These are phyloP conservation scores for Laupala kohalensis DNA, from an alignment of 1,140 invertebrate genomes.

Conservation along the genomic window DNA sequence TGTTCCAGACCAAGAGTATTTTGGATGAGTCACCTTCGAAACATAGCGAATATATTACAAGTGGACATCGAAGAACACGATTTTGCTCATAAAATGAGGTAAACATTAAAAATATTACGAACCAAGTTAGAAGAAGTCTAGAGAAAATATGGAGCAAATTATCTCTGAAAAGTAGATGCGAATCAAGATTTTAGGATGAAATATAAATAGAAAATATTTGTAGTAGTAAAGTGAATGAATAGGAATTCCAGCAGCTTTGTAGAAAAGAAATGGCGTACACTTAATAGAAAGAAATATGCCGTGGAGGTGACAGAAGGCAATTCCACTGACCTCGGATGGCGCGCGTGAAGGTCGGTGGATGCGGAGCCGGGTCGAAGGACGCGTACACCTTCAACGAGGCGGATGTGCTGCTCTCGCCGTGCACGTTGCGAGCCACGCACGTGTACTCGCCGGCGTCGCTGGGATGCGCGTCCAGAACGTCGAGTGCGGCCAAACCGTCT, in stretches of 20 bases:
- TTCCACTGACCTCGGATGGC: conserved; percentile 54
- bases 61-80: too few relatives aligned
- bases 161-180: too few relatives aligned
- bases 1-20: too few relatives aligned
- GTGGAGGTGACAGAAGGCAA: conserved; percentile 10
- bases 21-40: too few relatives aligned
- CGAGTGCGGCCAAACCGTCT: conserved; percentile 59
- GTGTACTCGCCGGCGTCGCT: conserved; percentile 59
- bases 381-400: conserved; percentile 50
- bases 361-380: conserved; percentile 49
- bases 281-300: conserved; percentile 2
- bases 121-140: too few relatives aligned
- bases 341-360: conserved; percentile 53
- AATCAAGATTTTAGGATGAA: background rate
- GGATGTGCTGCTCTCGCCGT: conserved; percentile 52
- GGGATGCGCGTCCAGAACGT: conserved; percentile 47
- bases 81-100: too few relatives aligned
- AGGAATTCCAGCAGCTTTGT: background rate
- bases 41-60: too few relatives aligned
- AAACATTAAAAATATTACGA: too few relatives aligned
- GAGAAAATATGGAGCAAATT: too few relatives aligned
- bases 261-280: background rate
- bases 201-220: background rate
- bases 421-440: conserved; percentile 57
- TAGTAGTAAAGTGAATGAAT: background rate